phyloP scores from a whole-genome alignment of 92 coral and sea anemone genomes.

The Epizoanthus stellaris region DNA sequence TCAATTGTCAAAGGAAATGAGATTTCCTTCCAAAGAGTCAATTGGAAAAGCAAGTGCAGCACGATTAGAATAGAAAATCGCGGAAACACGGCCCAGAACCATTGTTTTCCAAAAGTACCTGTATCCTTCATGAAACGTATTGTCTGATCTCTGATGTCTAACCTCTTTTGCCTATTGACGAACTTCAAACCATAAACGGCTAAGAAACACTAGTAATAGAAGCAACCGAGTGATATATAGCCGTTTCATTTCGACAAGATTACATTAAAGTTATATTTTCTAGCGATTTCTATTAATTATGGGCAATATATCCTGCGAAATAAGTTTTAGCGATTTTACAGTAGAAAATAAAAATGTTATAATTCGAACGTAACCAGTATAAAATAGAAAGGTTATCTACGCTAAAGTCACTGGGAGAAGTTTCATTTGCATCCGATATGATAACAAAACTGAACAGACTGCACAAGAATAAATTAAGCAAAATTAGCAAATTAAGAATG shows the following conservation, averaged over 20 bases:
- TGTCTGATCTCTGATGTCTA: background rate
- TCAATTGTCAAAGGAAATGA: background rate
- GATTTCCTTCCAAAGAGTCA: background rate
- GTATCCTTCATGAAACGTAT: background rate
- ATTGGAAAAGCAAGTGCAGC: background rate
- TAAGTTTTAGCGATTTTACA: too few relatives aligned
- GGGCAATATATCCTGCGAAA: too few relatives aligned
- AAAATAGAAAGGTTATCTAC: background rate
- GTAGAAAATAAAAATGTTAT: too few relatives aligned
- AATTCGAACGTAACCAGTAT: too few relatives aligned
- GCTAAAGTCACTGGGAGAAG: background rate
- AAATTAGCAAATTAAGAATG: background rate
- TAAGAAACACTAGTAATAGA: background rate
- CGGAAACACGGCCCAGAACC: background rate
- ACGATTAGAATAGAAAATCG: background rate
- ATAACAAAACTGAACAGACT: background rate
- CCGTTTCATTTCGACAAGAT: background rate
- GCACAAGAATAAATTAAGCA: constrained; percentile 3
- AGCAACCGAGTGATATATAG: background rate
- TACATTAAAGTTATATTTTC: too few relatives aligned
- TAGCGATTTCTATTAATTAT: too few relatives aligned
- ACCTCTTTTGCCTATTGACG: background rate
- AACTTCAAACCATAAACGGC: background rate
- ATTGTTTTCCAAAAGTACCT: background rate
- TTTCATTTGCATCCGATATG: background rate